These are phyloP conservation scores for Penaeus japonicus DNA, from an alignment of 1,140 invertebrate genomes.

Conservation along the genomic window DNA sequence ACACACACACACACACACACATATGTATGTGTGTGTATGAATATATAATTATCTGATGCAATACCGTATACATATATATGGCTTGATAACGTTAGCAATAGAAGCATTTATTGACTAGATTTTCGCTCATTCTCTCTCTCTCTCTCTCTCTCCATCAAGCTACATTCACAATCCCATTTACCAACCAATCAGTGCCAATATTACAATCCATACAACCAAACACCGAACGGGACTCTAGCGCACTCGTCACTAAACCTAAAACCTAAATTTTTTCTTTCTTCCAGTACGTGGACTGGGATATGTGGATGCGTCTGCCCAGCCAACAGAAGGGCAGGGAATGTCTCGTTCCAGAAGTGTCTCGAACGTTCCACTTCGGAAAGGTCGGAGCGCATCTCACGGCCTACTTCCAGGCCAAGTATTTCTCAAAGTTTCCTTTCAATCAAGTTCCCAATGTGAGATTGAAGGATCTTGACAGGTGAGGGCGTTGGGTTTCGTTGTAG, in stretches of 20 bases:
- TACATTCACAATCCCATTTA: too few species aligned
- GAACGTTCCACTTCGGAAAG: conserved; percentile 75
- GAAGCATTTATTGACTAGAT: too few species aligned
- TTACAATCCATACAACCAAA: too few species aligned
- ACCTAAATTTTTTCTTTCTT: conserved; percentile 52
- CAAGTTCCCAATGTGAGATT: conserved; percentile 67
- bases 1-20: too few species aligned
- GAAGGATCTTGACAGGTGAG: conserved; percentile 70
- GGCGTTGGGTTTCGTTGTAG: too few species aligned
- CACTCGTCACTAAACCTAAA: not conserved
- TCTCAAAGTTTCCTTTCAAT: conserved; percentile 72
- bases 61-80: not conserved
- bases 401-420: conserved; percentile 72
- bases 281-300: conserved; percentile 76
- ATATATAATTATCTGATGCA: not conserved
- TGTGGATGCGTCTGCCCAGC: conserved; percentile 73
- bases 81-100: too few species aligned
- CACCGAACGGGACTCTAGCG: too few species aligned
- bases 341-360: conserved; percentile 73
- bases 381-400: conserved; percentile 75
- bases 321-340: conserved; percentile 72
- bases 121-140: too few species aligned
- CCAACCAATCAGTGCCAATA: too few species aligned
- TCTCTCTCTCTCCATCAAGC: too few species aligned
- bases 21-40: not conserved